phyloP scores from a whole-genome alignment of 2,888 invertebrate species.

The Mythimna vitellina region DNA sequence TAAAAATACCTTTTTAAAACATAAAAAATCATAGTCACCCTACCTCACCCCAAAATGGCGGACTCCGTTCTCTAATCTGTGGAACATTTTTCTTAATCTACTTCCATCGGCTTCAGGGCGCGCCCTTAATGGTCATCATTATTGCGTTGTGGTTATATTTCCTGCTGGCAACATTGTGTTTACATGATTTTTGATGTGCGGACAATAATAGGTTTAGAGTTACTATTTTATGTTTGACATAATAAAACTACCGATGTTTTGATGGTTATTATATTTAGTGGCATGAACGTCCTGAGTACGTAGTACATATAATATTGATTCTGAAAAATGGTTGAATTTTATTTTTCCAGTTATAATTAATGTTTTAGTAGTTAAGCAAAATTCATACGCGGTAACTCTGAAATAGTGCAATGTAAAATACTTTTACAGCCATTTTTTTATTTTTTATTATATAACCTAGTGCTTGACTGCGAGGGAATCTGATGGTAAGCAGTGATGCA shows the following conservation, averaged over 20 bases:
- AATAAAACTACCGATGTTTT: neutral
- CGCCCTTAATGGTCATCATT: slow-evolving; percentile 61
- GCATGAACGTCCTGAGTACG: too few relatives aligned
- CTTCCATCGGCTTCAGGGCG: slow-evolving; percentile 67
- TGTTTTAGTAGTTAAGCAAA: too few relatives aligned
- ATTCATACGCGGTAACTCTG: too few relatives aligned
- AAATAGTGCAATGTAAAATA: too few relatives aligned
- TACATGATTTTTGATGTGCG: slow-evolving; percentile 45
- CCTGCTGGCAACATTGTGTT: slow-evolving; percentile 44
- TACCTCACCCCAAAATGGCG: slow-evolving; percentile 73
- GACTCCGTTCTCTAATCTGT: slow-evolving; percentile 79
- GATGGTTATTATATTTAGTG: too few relatives aligned
- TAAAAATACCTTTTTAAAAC: neutral
- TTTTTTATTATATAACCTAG: too few relatives aligned
- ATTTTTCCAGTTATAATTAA: too few relatives aligned
- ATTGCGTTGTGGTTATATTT: slow-evolving; percentile 44
- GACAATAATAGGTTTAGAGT: slow-evolving; percentile 1
- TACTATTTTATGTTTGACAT: neutral
- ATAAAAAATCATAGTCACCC: slow-evolving; percentile 62
- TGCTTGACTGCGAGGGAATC: too few relatives aligned
- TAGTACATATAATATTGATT: too few relatives aligned
- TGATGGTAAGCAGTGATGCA: too few relatives aligned
- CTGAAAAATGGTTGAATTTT: too few relatives aligned
- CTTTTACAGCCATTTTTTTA: too few relatives aligned
- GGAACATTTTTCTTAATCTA: slow-evolving; percentile 85